Evolutionary conservation across 2,113 vertebrate species (phyloP), one percentile per base, ranked within the genome.

Genomic region (Girardinichthys multiradiatus): DNA sequence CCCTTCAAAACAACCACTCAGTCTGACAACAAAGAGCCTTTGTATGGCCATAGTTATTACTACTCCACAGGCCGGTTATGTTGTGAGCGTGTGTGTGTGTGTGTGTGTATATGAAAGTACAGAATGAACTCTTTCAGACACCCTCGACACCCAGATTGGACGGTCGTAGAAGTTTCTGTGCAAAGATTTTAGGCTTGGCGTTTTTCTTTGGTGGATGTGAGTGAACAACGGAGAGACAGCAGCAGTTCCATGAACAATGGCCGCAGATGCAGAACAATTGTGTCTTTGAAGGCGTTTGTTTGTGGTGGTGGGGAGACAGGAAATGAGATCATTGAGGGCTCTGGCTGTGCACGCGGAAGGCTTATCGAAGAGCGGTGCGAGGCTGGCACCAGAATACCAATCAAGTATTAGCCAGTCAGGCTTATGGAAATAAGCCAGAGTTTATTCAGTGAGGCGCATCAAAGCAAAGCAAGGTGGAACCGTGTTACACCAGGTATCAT

Each of bases 1-100:
- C 75, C 90, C 88, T 90, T 79, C 85, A 90, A 84, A 90, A 91
- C 85, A 75, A 86, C 86, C 85, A 89, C 87, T 93, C 89, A 92
- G 78, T 70, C 72, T 90, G 86, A 93, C 92, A 93, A 93, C 93
- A 93, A 92, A 91, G 85, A 82, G 77, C 69, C 83, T 91, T 93
- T 92, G 90, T 94, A 92, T 92, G 87, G 80, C 77, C 76, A 57
- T 82, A 83, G 89, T 92, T 94, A 94, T 94, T 92, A 61, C 82
- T 79, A 68, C 79, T 85, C 83, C 77, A 87, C 93, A 94, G 92
- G 67, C 87, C 74, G 84, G 86, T 83, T 89, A 65, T 81, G 83
- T 62, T 83, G 73, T 78, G 82, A 74, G 78, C 79, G 68, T 74
- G 71, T 69, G 64, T 79, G 61, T 67, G 75, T 72, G 64, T 26